phyloP scores from a whole-genome alignment of 2,113 vertebrate species.

The Saimiri boliviensis region DNA sequence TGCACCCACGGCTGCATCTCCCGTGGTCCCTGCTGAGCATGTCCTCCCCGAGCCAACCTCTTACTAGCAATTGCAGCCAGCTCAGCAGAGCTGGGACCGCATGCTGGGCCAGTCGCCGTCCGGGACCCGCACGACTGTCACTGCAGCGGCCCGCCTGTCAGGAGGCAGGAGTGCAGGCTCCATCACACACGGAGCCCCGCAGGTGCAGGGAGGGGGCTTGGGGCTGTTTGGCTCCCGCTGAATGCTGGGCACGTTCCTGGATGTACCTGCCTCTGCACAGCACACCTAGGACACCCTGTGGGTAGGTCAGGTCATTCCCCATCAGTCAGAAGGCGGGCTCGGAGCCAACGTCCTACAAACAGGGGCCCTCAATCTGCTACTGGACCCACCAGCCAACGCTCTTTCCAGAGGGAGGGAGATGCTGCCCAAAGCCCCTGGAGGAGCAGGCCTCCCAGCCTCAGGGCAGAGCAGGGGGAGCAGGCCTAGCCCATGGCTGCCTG shows the following conservation, averaged over 20 bases:
- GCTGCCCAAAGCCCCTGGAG: no score
- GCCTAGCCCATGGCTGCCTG: not conserved
- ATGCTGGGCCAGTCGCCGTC: no score
- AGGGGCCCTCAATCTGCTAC: rapidly evolving
- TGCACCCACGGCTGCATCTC: not conserved
- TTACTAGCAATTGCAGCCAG: not conserved
- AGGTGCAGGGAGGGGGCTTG: not conserved
- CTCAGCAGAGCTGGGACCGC: not conserved
- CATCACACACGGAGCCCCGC: rapidly evolving
- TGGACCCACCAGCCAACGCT: not conserved
- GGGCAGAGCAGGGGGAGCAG: not conserved
- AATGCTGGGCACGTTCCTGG: rapidly evolving
- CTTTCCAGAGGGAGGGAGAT: not conserved
- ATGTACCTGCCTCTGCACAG: not conserved
- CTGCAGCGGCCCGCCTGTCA: no score
- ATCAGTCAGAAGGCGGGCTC: not conserved
- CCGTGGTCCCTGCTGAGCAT: not conserved
- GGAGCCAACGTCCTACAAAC: rapidly evolving
- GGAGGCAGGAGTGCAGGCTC: not conserved
- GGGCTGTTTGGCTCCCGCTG: not conserved
- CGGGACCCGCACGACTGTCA: not conserved
- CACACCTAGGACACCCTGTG: not conserved
- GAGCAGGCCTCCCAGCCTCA: not conserved
- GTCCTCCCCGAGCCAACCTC: no score
- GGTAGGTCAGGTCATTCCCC: rapidly evolving